Evolutionary conservation across 92 coral and sea anemone genomes (phyloP), one percentile per base, ranked within the genome.

Genomic region (Phenganax stokvisi): DNA sequence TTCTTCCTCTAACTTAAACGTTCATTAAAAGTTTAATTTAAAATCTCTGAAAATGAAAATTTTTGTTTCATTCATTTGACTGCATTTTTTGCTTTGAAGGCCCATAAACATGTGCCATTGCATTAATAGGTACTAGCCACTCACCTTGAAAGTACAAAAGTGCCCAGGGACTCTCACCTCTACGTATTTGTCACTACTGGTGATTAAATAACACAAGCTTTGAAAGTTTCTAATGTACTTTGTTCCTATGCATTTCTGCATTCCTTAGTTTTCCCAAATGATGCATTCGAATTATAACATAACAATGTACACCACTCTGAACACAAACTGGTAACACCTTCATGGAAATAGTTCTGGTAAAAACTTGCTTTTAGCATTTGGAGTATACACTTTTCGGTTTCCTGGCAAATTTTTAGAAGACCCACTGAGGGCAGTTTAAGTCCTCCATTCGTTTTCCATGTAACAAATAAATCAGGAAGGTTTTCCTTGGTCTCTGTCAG

Each of bases 401-500:
- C 47, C 47, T 37, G 47, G 47, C 76, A 71, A 10, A 71, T 30
- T 30, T 71, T 71, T 8, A 71, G 12, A 30, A 71, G 76, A 30
- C 54, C 12, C 13, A 37, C 3, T 5, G 76, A 71, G 3, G 54
- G 76, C 13, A 71, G 13, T 9, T 20, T 71, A 25, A 71, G 76
- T 25, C 76, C 76, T 29, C 76, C 54, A 71, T 29, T 30, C n/a
- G 11, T 71, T 30, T 20, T 71, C 76, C 76, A 71, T 20, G 52
- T 31, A 30, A 20, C 76, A 71, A 71, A 71, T 29, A 37, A 47
- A 16, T 20, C 6, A 16, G 51, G 54, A 10, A 11, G 11, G 6
- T 20, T 25, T 16, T 71, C 54, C 12, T 30, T 71, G 3, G 54
- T 8, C 53, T 9, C 54, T 25, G 76, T 20, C 20, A 71, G 76